A percentile compares a stretch with the other conserved stretches of the same genome.
These are phyloP conservation scores for Turnix velox DNA, from an alignment of 2,113 vertebrate genomes.

Conservation along the genomic window DNA sequence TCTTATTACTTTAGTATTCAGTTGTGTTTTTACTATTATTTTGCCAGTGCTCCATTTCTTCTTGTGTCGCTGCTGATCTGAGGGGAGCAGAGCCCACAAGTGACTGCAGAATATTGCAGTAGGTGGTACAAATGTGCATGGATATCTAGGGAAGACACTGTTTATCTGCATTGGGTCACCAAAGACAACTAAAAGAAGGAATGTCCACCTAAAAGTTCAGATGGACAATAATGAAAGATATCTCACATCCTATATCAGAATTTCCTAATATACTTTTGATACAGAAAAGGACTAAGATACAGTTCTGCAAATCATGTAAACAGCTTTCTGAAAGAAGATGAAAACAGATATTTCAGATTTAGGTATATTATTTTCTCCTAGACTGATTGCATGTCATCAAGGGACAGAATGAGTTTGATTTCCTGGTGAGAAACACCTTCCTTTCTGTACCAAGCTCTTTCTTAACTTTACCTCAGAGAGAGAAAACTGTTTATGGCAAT, in stretches of 20 bases:
- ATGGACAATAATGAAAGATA: not conserved
- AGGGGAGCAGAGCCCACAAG: not conserved
- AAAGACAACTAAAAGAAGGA: not conserved
- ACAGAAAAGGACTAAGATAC: not conserved
- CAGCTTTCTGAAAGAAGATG: constrained; percentile 15
- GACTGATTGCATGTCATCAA: constrained; percentile 7
- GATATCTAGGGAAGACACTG: constrained; percentile 17
- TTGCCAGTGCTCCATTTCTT: not conserved
- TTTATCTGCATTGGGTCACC: not conserved
- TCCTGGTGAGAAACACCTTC: not conserved
- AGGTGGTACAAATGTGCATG: not conserved
- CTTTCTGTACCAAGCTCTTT: not conserved
- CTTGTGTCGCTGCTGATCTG: not conserved
- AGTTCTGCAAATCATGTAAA: not conserved
- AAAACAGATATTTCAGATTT: constrained; percentile 22
- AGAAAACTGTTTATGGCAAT: not conserved
- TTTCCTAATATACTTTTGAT: not conserved
- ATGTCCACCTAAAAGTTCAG: not conserved
- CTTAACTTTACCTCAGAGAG: not conserved
- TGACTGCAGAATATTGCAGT: constrained; percentile 36
- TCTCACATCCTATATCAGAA: not conserved
- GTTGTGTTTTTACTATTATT: not conserved
- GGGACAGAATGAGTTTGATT: not conserved
- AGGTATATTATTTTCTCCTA: not conserved
- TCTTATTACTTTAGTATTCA: not conserved